Base-by-base conservation (phyloP, 2,797 vertebrate species). In the Morelia viridis region DNA sequence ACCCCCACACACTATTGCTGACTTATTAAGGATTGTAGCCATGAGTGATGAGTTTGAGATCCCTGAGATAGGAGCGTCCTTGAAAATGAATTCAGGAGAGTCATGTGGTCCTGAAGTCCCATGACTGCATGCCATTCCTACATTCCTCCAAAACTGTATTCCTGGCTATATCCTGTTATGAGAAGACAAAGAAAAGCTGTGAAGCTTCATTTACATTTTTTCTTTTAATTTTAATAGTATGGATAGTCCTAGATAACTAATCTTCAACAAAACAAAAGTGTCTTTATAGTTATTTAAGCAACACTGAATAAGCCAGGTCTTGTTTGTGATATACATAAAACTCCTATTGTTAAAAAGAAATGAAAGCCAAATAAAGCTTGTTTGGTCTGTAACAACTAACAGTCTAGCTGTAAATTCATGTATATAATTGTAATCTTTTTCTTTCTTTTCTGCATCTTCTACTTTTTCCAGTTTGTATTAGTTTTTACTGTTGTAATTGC, bases 271-370 rank as follows among this genome's bases (percentile, higher is more conserved):
- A 61, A 7, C 31, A 53, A 17, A 88, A 68, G 88, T 53, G 57
- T 15, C 88, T 62, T 58, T 85, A 46, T 91, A 5, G 15, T 12
- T 87, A 22, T 89, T 89, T 68, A 80, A 92, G 76, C 31, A 2
- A 13, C 57, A 90, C 24, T 62, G 15, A 83, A 35, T 56, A 35
- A 58, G 94, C 24, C 1, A 0, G 3, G 61, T 58, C 5, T 2
- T 3, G 6, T 68, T 91, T 87, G 53, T 87, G 11, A 61, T 10
- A 84, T 68, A 92, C 68, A 94, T 9, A 5, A 12, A 13, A 91
- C 95, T 56, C 83, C 60, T 57, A n/a, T 0, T 0, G 24, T 88
- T 26, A 93, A 90, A 91, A 1, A 71, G 61, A 94, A 91, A 92
- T 19, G 93, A 65, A 64, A 41, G 26, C 61, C 46, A 85, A 65